Conservation (phyloP, 2,797 vertebrate species). For the Spondyliosoma cantharus region DNA sequence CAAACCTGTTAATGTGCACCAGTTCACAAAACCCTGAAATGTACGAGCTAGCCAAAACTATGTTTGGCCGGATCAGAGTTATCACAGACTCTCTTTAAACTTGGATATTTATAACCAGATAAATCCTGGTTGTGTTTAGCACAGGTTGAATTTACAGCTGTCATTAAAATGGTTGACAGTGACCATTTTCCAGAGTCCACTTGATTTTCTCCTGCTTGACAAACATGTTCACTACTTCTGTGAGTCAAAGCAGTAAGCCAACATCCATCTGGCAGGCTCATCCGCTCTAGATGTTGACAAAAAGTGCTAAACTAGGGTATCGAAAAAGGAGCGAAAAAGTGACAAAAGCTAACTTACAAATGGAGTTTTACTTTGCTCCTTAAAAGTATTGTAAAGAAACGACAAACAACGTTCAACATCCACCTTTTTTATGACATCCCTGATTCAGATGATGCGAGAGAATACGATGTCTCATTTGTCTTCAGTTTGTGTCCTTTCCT, state of each 20-base stretch:
- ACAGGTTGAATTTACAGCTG: not conserved
- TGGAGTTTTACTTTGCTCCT: not conserved
- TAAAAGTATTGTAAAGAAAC: not conserved
- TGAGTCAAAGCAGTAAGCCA: not conserved
- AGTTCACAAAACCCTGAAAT: not conserved
- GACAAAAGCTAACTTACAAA: not conserved
- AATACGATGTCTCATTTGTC: not conserved
- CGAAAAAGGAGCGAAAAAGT: not conserved
- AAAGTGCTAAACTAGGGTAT: not conserved
- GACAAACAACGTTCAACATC: not conserved
- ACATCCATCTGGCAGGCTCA: not conserved
- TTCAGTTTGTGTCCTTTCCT: not conserved
- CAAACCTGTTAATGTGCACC: not conserved
- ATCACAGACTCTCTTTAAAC: not conserved
- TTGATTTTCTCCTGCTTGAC: not conserved
- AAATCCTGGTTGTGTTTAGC: not conserved
- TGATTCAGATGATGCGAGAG: slow-evolving; percentile 2
- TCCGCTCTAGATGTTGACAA: not conserved
- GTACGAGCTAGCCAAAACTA: not conserved
- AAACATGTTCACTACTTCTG: not conserved
- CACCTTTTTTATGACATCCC: too few relatives aligned
- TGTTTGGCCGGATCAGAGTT: not conserved
- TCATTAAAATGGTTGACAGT: not conserved
- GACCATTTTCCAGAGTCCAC: not conserved
- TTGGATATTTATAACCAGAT: slow-evolving; percentile 2